Conservation (phyloP, 92 coral and sea anemone genomes). For the Epizoanthus rinbou region DNA sequence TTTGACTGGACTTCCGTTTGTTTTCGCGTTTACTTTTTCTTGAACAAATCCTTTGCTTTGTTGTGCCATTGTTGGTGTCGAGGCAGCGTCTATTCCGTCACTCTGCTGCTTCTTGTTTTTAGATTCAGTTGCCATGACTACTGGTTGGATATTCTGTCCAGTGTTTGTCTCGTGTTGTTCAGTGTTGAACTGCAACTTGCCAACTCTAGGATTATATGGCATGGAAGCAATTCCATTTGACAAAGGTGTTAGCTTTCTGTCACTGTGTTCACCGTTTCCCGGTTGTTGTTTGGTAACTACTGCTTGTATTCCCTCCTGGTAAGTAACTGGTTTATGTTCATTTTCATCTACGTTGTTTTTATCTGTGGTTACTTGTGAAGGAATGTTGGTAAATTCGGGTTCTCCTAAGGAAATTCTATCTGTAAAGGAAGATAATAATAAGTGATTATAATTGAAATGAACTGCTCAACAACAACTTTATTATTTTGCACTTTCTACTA, state of each 20-base stretch:
- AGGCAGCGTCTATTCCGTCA: slow-evolving; percentile 25
- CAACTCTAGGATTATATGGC: not conserved
- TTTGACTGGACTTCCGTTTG: not conserved
- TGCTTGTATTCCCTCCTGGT: not conserved
- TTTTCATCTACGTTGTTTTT: too few species aligned
- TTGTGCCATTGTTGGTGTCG: not conserved
- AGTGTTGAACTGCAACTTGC: not conserved
- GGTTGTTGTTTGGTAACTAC: not conserved
- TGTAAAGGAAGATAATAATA: not conserved
- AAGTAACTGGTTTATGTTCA: too few species aligned
- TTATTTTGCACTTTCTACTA: too few species aligned
- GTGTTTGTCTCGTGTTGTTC: not conserved
- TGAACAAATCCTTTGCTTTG: not conserved
- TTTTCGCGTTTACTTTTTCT: not conserved
- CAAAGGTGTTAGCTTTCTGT: not conserved
- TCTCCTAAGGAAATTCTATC: not conserved
- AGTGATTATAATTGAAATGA: not conserved
- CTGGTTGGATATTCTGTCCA: not conserved
- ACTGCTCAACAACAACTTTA: not conserved
- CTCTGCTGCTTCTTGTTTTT: not conserved
- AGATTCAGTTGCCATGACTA: not conserved
- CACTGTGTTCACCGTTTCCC: not conserved
- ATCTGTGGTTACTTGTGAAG: not conserved
- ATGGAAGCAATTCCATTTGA: not conserved
- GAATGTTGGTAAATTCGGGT: slow-evolving; percentile 2